Percentiles rank a stretch among this genome's conserved stretches.
Conservation (phyloP, 2,797 vertebrate genomes). For the Lemur catta region DNA sequence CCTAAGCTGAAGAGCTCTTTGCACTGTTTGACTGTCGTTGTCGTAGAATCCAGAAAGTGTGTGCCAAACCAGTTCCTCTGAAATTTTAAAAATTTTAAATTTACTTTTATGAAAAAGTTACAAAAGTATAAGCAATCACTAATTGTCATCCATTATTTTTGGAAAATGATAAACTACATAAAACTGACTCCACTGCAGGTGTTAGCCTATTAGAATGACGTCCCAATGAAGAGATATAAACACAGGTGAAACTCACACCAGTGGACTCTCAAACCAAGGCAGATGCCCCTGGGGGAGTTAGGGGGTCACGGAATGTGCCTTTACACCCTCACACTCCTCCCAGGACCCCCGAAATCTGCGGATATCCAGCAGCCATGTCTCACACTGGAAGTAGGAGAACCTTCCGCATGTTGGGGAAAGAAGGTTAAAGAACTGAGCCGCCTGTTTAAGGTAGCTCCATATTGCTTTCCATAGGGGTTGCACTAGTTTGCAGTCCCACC, state of each 20-base stretch:
- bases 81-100: neutral
- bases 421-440: neutral
- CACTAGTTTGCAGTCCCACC: no score
- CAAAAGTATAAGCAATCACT: neutral
- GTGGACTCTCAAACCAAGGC: accelerated
- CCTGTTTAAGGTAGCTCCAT: neutral
- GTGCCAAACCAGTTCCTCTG: neutral
- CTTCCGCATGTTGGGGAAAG: neutral
- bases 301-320: no score
- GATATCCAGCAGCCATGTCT: no score
- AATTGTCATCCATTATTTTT: neutral
- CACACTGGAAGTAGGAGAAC: neutral
- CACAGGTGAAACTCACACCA: neutral
- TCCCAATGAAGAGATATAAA: neutral
- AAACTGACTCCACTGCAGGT: neutral
- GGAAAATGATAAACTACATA: neutral
- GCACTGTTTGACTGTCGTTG: neutral
- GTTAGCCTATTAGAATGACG: neutral
- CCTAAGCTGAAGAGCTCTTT: neutral
- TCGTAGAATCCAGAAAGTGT: neutral
- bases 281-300: neutral
- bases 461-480: no score
- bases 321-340: neutral
- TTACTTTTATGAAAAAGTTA: neutral
- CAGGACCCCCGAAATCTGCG: neutral